These are phyloP conservation scores for Orthosia gothica DNA, from an alignment of 2,888 invertebrate species.

Conservation along the genomic window DNA sequence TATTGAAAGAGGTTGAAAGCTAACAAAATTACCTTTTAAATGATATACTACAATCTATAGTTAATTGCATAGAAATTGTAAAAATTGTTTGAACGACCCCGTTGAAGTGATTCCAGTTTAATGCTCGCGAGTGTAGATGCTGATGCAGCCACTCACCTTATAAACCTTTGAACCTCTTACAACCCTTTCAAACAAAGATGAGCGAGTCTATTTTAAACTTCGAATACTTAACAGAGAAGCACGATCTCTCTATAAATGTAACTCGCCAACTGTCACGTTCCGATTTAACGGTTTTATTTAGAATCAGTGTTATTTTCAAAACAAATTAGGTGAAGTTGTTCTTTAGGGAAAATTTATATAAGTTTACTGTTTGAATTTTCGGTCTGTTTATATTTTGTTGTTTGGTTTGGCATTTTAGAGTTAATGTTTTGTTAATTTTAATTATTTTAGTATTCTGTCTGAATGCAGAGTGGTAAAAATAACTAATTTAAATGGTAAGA, in stretches of 20 bases:
- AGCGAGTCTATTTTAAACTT: constrained; percentile 30
- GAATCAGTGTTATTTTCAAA: constrained; percentile 21
- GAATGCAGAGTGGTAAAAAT: background rate
- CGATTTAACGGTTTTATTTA: constrained; percentile 34
- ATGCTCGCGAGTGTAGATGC: background rate
- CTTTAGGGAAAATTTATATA: constrained; percentile 7
- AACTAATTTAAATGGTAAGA: too few species aligned
- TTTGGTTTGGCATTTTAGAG: constrained; percentile 1
- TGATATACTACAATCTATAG: too few species aligned
- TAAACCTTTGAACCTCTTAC: constrained; percentile 7
- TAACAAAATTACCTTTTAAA: too few species aligned
- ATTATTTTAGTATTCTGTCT: background rate
- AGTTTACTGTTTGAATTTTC: constrained; percentile 14
- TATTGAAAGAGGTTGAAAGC: too few species aligned
- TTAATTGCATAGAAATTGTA: too few species aligned
- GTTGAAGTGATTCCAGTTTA: too few species aligned
- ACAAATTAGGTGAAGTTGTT: constrained; percentile 13
- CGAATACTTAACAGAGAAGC: background rate
- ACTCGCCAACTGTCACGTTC: constrained; percentile 18
- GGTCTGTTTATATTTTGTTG: constrained; percentile 2
- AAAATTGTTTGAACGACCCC: too few species aligned
- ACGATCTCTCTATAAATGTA: constrained; percentile 34
- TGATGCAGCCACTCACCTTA: constrained; percentile 13
- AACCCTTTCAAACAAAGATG: constrained; percentile 15
- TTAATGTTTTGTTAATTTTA: background rate